Base-by-base conservation (phyloP, 2,797 vertebrate genomes). In the Calcarius lapponicus region DNA sequence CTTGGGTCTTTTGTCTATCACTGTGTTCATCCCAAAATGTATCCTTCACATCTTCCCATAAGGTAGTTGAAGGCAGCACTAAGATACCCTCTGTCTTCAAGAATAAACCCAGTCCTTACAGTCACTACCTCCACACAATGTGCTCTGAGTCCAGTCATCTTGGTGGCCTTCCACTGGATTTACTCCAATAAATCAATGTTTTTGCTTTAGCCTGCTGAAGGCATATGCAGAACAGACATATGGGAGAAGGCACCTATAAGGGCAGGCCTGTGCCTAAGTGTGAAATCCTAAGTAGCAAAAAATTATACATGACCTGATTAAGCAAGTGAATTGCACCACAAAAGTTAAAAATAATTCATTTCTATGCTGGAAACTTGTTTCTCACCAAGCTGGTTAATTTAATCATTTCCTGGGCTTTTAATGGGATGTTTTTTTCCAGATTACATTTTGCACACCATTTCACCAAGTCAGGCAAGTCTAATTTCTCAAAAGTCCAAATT, bases 171-270 rank as follows among this genome's bases (percentile, higher is more conserved):
- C 38, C n/a, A 34, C 3, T 73, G 25, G 11, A 57, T 69, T 88
- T 18, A 24, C 8, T 83, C n/a, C 24, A 32, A 13, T 15, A 38
- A 1, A 60, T 43, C 19, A 20, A 2, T 17, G 2, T 5, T 67
- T 91, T 84, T 89, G 2, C 24, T 86, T 85, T 45, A 67, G 19
- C 51, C 53, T 61, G 34, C 34, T 48, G 13, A 64, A 91, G 42
- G 17, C 0, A 0, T 45, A 29, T 1, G 1, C 14, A 48, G 16
- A 36, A 67, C 15, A 81, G 16, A 75, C 3, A 38, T 32, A 48
- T 17, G 20, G 42, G 50, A 74, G 9, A 61, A 78, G 28, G 9
- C 13, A 65, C 5, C 13, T 67, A 7, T 1, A 86, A 19, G 5
- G 7, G 72, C 10, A 81, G 34, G n/a, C 20, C 20, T 78, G 8